Evolutionary conservation across 2,888 invertebrate genomes (phyloP).

Genomic region (Oegoconia quadripuncta): DNA sequence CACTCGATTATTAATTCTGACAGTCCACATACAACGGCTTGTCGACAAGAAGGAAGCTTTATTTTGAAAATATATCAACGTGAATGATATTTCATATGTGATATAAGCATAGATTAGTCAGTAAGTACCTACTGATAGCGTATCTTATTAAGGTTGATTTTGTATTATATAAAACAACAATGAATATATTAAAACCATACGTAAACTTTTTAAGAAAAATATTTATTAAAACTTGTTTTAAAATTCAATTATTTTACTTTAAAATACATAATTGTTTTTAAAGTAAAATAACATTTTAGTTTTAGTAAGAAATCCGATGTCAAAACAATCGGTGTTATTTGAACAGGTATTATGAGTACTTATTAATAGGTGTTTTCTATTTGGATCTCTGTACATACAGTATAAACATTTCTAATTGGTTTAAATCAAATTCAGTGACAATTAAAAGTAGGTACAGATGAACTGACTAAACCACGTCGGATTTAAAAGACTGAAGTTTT

Average conservation of each 20-base stretch:
- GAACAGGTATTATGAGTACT: constrained; percentile 38
- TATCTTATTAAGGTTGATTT: constrained; percentile 37
- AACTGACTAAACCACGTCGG: constrained; percentile 49
- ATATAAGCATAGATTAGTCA: constrained; percentile 66
- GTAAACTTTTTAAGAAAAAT: constrained; percentile 44
- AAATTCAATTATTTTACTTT: constrained; percentile 54
- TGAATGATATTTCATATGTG: constrained; percentile 74
- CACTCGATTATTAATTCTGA: constrained; percentile 28
- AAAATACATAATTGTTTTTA: constrained; percentile 34
- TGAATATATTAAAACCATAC: constrained; percentile 43
- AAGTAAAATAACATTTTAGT: constrained; percentile 51
- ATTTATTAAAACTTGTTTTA: constrained; percentile 59
- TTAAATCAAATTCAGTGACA: constrained; percentile 18
- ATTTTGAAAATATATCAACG: constrained; percentile 60
- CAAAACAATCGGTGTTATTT: constrained; percentile 44
- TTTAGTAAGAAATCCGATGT: constrained; percentile 52
- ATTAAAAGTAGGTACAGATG: constrained; percentile 21
- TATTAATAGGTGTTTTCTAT: constrained; percentile 16
- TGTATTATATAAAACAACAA: constrained; percentile 40
- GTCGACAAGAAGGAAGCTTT: constrained; percentile 52
- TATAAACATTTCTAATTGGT: constrained; percentile 10
- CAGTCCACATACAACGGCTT: constrained; percentile 53
- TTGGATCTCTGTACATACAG: constrained; percentile 26
- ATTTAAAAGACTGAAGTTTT: constrained; percentile 70
- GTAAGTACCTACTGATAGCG: constrained; percentile 48